A percentile compares a stretch with the other conserved stretches of the same genome.
These are phyloP conservation scores for Andrena cerasifolii DNA, from an alignment of 1,140 invertebrate species.

Conservation along the genomic window DNA sequence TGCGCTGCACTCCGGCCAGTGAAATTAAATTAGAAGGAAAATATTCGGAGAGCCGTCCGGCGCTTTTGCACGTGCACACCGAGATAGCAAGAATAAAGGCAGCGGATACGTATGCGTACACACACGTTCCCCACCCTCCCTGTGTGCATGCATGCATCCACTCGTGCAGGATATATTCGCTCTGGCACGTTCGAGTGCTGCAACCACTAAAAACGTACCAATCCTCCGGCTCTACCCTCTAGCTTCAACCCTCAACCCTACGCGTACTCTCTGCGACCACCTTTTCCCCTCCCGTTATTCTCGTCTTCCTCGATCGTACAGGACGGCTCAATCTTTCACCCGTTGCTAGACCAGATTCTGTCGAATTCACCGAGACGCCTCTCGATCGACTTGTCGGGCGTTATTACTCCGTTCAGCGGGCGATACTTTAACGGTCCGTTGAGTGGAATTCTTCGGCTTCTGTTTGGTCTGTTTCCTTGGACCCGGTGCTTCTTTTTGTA, in stretches of 20 bases:
- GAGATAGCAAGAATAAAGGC: conserved; percentile 60
- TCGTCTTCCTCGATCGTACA: conserved; percentile 42
- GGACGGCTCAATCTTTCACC: conserved; percentile 41
- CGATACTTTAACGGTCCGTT: too few relatives aligned
- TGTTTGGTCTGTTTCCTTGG: too few relatives aligned
- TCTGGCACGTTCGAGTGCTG: conserved; percentile 65
- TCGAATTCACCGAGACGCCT: background rate
- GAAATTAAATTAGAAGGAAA: conserved; percentile 70
- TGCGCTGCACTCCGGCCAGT: conserved; percentile 38
- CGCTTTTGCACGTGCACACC: conserved; percentile 56
- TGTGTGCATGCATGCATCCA: background rate
- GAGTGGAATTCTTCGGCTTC: too few relatives aligned
- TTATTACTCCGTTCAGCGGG: conserved; percentile 9
- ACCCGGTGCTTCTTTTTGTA: too few relatives aligned
- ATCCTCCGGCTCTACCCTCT: conserved; percentile 24
- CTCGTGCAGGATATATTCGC: conserved; percentile 59
- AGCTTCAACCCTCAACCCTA: conserved; percentile 53
- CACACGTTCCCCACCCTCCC: background rate
- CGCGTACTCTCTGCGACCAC: conserved; percentile 3
- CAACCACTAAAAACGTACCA: conserved; percentile 66
- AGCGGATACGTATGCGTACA: background rate
- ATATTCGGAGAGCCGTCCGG: conserved; percentile 62
- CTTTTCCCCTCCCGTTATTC: conserved; percentile 28
- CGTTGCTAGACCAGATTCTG: conserved; percentile 6
- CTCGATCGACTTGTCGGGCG: conserved; percentile 24